Base-by-base conservation (phyloP, 1,140 invertebrate species). In the Stegodyphus mimosarum region DNA sequence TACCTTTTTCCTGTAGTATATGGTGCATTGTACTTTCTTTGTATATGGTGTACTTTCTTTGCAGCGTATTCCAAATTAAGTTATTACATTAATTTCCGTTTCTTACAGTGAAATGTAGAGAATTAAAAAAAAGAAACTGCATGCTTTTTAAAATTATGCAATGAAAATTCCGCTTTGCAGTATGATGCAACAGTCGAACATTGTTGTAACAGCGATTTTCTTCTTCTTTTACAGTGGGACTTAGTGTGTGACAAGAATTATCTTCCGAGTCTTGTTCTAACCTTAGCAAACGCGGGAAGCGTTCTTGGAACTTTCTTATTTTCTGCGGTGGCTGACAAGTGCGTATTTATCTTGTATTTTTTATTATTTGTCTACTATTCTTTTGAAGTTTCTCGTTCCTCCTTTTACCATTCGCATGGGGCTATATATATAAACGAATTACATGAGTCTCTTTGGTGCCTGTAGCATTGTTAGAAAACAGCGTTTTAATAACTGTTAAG, bases 241-340 rank as follows among this genome's bases (percentile, higher is more conserved):
- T 90, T 94, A 87, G 94, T 94, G 71, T 94, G 94, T 88, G 93
- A 93, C 87, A 91, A 93, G 86, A 92, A 92, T 87, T 94, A 93
- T 92, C 92, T 92, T 88, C 92, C 93, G 33, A 92, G 93, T 67
- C 92, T 92, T 6, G 92, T 93, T 69, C 93, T 93, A 7, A 83
- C 86, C 7, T 79, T 87, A 53, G 86, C 79, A 6, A 73, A 77
- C 18, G 80, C 80, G 13, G 86, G 86, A 64, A 77, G 79, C 52
- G 86, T 84, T 66, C 3, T 87, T 55, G 80, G 74, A 18, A 84
- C 86, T 6, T 80, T 75, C 52, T 17, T 77, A 6, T 83, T 73
- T 53, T 83, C 80, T 17, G 15, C 49, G 7, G 55, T 84, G 18
- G 75, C 86, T 49, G 86, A 87, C 64, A 72, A 63, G 86, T 87